Evolutionary conservation across 2,113 vertebrate species (phyloP), one percentile per base, ranked within the genome.

Genomic region (Astur gentilis): DNA sequence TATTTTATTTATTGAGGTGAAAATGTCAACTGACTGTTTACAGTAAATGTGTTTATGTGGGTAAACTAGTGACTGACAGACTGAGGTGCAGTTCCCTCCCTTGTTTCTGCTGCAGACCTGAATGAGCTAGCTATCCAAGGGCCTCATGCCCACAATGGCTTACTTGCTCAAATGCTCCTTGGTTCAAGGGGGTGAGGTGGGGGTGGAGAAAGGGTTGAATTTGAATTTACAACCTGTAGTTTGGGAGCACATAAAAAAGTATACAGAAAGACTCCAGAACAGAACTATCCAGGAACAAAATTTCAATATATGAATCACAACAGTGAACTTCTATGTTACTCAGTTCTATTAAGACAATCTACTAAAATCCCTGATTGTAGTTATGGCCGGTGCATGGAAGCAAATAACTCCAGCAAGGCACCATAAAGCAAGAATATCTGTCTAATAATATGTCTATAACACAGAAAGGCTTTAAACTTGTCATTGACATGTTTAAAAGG

Each of bases 111-210:
- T 40, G 25, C 13, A 38, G 42, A 38, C 16, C 29, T 17, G 15
- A 66, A 16, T 1, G 6, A 91, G 8, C 27, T 44, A 61, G 5
- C 21, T 66, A 32, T 22, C 5, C 15, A 32, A 73, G 2, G 10
- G 17, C 38, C 15, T 61, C 31, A 14, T 29, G 18, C 7, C 27
- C 17, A 23, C 38, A 65, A 7, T 45, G 32, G 7, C 20, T 60
- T 60, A 44, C 27, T 42, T 71, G 20, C 29, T 38, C 14, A 83
- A 54, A 78, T 58, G 5, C 5, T 65, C 38, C 50, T 38, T 11
- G 6, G 11, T 77, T 71, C 0, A 0, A 78, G 26, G 9, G 0
- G 8, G 4, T 7, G 5, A 32, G 13, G 5, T 17, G 15, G 6
- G 16, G 9, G 6, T 13, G 18, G 6, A 40, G 9, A 9, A 5